phyloP scores from a whole-genome alignment of 2,797 vertebrate genomes.

The Girardinus metallicus region DNA sequence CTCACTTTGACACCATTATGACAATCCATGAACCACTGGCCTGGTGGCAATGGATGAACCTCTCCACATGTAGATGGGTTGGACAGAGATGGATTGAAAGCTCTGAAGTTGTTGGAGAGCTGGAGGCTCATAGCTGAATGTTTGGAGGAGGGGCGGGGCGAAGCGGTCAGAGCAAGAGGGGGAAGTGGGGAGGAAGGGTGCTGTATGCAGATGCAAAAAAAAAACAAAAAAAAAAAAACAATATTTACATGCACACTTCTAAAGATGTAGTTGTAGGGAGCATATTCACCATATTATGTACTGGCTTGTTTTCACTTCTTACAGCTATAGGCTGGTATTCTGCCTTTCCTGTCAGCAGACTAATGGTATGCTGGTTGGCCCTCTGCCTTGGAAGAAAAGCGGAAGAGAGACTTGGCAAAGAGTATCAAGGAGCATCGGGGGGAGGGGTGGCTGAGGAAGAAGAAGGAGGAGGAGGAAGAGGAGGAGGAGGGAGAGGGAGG shows the following conservation, averaged over 20 bases:
- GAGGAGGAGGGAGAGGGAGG: not conserved
- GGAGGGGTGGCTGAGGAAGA: conserved; percentile 35
- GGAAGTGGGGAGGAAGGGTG: conserved; percentile 50
- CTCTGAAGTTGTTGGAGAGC: conserved; percentile 32
- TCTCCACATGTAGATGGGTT: conserved; percentile 39
- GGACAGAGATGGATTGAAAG: conserved; percentile 46
- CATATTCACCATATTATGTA: conserved; percentile 88
- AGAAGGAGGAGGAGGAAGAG: conserved; percentile 21
- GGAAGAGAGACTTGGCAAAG: conserved; percentile 85
- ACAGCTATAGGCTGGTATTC: conserved; percentile 85
- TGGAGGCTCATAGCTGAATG: conserved; percentile 43
- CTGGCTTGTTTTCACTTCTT: conserved; percentile 85
- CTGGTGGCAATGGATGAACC: conserved; percentile 50
- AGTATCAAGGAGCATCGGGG: conserved; percentile 71
- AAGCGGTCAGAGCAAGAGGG: conserved; percentile 59
- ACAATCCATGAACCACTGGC: conserved; percentile 36
- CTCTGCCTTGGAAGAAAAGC: conserved; percentile 87
- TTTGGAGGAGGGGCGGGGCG: conserved; percentile 28
- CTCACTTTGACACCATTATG: conserved; percentile 34
- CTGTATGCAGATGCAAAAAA: conserved; percentile 78
- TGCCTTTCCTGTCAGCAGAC: conserved; percentile 85
- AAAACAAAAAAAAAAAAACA: conserved; percentile 61
- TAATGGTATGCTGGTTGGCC: conserved; percentile 84
- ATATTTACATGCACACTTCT: conserved; percentile 87
- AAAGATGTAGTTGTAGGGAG: conserved; percentile 79